phyloP scores from a whole-genome alignment of 2,888 invertebrate species.

The Drosophila antonietae region DNA sequence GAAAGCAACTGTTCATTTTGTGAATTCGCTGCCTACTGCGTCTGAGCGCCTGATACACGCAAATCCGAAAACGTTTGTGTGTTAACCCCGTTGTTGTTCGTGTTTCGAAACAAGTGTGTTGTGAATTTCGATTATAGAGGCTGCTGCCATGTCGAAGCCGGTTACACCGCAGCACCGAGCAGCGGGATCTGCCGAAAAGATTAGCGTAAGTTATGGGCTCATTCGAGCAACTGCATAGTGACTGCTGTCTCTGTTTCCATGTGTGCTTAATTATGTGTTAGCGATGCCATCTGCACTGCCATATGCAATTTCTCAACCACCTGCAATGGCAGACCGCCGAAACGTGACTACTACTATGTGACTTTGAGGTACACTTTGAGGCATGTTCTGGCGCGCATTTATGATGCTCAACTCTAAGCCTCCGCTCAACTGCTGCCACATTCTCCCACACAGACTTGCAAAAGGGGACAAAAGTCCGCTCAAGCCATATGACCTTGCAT shows the following conservation, averaged over 20 bases:
- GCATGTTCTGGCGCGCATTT: slow-evolving; percentile 27
- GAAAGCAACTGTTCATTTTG: slow-evolving; percentile 17
- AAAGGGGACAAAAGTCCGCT: slow-evolving; percentile 22
- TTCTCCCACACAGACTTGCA: slow-evolving; percentile 19
- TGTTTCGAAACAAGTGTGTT: slow-evolving; percentile 40
- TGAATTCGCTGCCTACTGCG: slow-evolving; percentile 37
- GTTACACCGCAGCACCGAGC: slow-evolving; percentile 67
- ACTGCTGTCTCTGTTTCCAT: neutral
- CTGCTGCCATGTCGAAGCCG: slow-evolving; percentile 66
- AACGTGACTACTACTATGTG: slow-evolving; percentile 14
- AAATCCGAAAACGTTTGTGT: slow-evolving; percentile 67
- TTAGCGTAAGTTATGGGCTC: slow-evolving; percentile 64
- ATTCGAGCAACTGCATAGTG: neutral
- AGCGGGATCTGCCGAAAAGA: slow-evolving; percentile 55
- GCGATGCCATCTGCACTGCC: slow-evolving; percentile 3
- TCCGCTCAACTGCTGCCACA: slow-evolving; percentile 25
- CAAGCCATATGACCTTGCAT: slow-evolving; percentile 43
- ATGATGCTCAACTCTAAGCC: slow-evolving; percentile 40
- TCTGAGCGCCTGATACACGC: slow-evolving; percentile 69
- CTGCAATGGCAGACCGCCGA: slow-evolving; percentile 14
- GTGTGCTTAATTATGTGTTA: slow-evolving; percentile 34
- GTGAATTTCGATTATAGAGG: slow-evolving; percentile 27
- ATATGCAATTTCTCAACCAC: slow-evolving; percentile 31
- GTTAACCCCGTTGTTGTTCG: slow-evolving; percentile 40
- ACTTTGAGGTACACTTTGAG: slow-evolving; percentile 12